Base-by-base conservation (phyloP, 2,888 invertebrate genomes). In the Proisotoma minuta region DNA sequence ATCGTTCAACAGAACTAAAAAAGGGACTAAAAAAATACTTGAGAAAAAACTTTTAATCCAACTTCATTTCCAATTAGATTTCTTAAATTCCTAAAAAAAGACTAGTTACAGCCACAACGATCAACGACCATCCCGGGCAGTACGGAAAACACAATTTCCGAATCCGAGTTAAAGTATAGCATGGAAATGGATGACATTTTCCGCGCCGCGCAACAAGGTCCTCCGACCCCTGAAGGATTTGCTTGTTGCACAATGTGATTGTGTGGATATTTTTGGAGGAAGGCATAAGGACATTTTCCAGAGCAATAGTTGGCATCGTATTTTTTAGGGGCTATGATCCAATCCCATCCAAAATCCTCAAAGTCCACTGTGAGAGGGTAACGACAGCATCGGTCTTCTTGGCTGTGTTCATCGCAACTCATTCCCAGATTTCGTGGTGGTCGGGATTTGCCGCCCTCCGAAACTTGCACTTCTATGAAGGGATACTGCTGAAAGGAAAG, bases 291-390 rank as follows among this genome's bases (percentile, higher is more conserved):
- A 78, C 98, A 98, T 75, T 95, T 92, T 5, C 98, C 96, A 59
- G 91, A 87, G 81, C 98, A 98, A 81, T 95, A 95, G 80, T 93
- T 92, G 5, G 97, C 96, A 76, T 91, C 89, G 81, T 96, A 98
- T 74, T 86, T 84, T 75, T 91, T 92, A 0, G 98, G 98, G 0
- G 95, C 95, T 63, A 98, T 92, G 75, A 98, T 91, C 87, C 95
- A 98, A 77, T 96, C 92, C 94, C 96, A 97, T 26, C 95, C 95
- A 77, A 97, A 94, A 76, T 88, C 87, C 73, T 90, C 89, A 78
- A 98, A 98, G 81, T 96, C 92, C 18, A 98, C 92, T 15, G 87
- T 87, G 48, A 97, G 82, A 0, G 95, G 94, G 79, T 94, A 95
- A 3, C 96, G 87, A 77, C 98, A 98, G 80, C 98, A 98, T 50